These are phyloP conservation scores for Scytalopus superciliaris DNA, from an alignment of 2,113 vertebrate species.

Conservation along the genomic window DNA sequence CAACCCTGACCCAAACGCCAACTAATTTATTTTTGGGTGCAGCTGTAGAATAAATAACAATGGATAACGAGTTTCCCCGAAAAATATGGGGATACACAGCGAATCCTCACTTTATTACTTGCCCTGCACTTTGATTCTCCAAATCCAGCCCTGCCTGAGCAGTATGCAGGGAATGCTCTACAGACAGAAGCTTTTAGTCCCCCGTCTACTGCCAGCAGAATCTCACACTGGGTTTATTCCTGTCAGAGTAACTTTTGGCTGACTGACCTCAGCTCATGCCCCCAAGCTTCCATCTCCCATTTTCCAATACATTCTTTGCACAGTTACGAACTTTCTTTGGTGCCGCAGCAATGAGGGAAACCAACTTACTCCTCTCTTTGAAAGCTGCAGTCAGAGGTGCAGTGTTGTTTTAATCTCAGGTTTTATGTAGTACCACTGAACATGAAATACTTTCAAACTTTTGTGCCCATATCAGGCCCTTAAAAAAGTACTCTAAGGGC, in stretches of 20 bases:
- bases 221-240: constrained; percentile 27
- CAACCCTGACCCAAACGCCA: background rate
- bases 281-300: background rate
- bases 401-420: background rate
- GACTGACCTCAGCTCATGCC: constrained; percentile 15
- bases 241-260: constrained; percentile 23
- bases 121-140: background rate
- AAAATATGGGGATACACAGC: background rate
- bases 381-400: background rate
- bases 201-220: constrained; percentile 3
- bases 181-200: constrained; percentile 10
- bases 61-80: background rate
- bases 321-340: background rate
- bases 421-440: background rate
- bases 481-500: background rate
- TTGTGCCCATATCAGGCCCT: background rate
- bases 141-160: background rate
- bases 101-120: background rate
- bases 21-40: background rate
- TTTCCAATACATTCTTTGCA: constrained; percentile 31
- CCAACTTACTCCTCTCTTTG: background rate
- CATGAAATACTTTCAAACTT: background rate
- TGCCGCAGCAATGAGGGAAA: background rate
- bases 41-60: background rate
- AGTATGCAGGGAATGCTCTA: constrained; percentile 22